Evolutionary conservation across 2,113 vertebrate genomes (phyloP).

Genomic region (Platycercus adscitus): DNA sequence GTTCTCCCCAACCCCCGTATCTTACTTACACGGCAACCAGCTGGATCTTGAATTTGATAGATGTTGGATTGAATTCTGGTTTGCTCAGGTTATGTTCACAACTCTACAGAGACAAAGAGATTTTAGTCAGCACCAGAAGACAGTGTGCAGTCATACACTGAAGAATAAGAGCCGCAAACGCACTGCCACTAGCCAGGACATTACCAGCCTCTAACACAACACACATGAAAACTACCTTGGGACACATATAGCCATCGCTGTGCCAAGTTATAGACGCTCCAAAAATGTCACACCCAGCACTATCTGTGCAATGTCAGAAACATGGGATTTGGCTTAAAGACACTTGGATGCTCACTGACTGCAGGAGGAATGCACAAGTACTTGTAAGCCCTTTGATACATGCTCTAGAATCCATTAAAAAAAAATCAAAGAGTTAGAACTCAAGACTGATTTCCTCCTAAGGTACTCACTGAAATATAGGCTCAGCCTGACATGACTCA

Average conservation of each 20-base stretch:
- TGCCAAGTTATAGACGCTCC: not conserved
- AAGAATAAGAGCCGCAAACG: not conserved
- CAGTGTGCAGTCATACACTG: not conserved
- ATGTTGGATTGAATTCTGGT: conserved; percentile 98
- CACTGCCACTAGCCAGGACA: not conserved
- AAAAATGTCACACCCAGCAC: not conserved
- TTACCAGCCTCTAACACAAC: not conserved
- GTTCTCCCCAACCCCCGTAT: not conserved
- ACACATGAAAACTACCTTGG: not conserved
- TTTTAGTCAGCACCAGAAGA: not conserved
- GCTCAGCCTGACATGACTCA: not conserved
- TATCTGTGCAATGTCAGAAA: not conserved
- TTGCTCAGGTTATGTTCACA: conserved; percentile 99
- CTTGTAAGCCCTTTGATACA: not conserved
- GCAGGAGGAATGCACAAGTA: not conserved
- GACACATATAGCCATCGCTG: not conserved
- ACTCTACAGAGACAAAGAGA: conserved; percentile 79
- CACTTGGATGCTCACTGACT: not conserved
- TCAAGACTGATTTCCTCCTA: not conserved
- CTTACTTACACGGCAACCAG: conserved; percentile 96
- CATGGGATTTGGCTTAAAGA: not conserved
- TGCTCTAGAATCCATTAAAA: not conserved
- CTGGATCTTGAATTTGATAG: conserved; percentile 99
- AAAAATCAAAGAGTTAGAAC: not conserved
- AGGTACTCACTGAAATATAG: not conserved